A percentile compares a stretch with the other conserved stretches of the same genome.
These are phyloP conservation scores for Drosophila heteroneura DNA, from an alignment of 2,888 invertebrate genomes.

Conservation along the genomic window DNA sequence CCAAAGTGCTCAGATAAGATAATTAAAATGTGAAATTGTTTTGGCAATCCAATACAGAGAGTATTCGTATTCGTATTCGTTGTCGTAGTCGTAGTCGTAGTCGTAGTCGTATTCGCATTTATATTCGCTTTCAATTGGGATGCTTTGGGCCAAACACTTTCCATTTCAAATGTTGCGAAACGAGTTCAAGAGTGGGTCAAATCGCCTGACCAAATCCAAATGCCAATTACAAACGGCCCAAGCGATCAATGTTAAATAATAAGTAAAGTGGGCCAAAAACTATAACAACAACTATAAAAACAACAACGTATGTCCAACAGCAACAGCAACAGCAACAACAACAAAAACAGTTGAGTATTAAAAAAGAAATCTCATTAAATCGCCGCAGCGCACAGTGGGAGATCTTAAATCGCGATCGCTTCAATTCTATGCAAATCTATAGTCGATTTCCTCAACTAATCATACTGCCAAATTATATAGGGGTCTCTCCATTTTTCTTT, in stretches of 20 bases:
- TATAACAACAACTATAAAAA: constrained; percentile 59
- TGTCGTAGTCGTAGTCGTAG: background rate
- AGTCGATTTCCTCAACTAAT: constrained; percentile 49
- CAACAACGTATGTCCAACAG: constrained; percentile 6
- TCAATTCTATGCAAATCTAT: constrained; percentile 50
- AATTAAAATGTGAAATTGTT: constrained; percentile 50
- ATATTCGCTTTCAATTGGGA: constrained; percentile 26
- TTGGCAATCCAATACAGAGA: background rate
- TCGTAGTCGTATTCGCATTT: constrained; percentile 4
- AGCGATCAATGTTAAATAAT: constrained; percentile 72
- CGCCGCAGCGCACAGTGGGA: constrained; percentile 68
- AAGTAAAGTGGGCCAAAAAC: constrained; percentile 72
- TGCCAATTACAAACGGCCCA: constrained; percentile 70
- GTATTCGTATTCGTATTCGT: constrained; percentile 9
- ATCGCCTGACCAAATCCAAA: constrained; percentile 37
- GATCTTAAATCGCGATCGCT: constrained; percentile 52
- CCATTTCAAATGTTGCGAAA: constrained; percentile 69
- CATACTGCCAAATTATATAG: constrained; percentile 46
- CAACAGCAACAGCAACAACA: constrained; percentile 12
- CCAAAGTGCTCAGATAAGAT: constrained; percentile 61
- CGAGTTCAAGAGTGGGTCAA: constrained; percentile 74
- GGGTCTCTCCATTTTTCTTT: constrained; percentile 20
- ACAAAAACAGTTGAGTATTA: background rate
- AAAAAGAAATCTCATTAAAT: constrained; percentile 73
- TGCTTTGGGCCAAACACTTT: constrained; percentile 58